Percentiles rank a stretch among this genome's conserved stretches.
phyloP scores from a whole-genome alignment of 1,140 invertebrate species.

The Lamellibrachia luymesi region DNA sequence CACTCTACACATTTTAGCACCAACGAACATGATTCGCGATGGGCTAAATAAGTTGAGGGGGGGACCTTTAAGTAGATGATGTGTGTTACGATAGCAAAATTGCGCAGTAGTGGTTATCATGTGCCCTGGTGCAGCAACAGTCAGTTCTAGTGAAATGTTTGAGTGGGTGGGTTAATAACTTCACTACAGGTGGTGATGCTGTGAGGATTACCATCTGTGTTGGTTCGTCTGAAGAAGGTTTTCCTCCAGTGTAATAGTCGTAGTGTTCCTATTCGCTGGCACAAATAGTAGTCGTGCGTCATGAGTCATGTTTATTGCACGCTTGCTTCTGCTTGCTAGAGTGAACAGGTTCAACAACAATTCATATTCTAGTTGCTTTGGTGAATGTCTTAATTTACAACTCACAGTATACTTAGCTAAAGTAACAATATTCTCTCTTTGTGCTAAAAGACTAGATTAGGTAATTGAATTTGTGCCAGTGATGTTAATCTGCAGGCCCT shows the following conservation, averaged over 20 bases:
- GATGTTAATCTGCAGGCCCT: too few relatives aligned
- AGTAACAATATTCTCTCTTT: not conserved
- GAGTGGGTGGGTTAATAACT: not conserved
- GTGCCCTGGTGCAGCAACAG: not conserved
- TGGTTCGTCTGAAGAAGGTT: not conserved
- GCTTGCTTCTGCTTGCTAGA: not conserved
- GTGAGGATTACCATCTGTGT: not conserved
- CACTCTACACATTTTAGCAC: too few relatives aligned
- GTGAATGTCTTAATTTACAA: not conserved
- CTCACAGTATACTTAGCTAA: not conserved
- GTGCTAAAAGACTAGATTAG: too few relatives aligned
- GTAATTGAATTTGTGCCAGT: too few relatives aligned
- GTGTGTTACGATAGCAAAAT: too few relatives aligned
- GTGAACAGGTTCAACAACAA: not conserved
- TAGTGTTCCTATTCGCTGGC: not conserved
- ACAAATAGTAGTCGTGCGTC: not conserved
- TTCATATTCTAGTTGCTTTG: not conserved
- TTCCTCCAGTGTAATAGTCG: not conserved
- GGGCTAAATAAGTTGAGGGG: too few relatives aligned
- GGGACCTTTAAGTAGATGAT: too few relatives aligned
- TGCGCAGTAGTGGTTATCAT: too few relatives aligned
- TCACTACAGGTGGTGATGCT: too few relatives aligned
- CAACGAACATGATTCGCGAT: too few relatives aligned
- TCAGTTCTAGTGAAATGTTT: not conserved
- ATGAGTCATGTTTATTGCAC: not conserved